Evolutionary conservation across 2,888 invertebrate genomes (phyloP).

Genomic region (Machimus rusticus): DNA sequence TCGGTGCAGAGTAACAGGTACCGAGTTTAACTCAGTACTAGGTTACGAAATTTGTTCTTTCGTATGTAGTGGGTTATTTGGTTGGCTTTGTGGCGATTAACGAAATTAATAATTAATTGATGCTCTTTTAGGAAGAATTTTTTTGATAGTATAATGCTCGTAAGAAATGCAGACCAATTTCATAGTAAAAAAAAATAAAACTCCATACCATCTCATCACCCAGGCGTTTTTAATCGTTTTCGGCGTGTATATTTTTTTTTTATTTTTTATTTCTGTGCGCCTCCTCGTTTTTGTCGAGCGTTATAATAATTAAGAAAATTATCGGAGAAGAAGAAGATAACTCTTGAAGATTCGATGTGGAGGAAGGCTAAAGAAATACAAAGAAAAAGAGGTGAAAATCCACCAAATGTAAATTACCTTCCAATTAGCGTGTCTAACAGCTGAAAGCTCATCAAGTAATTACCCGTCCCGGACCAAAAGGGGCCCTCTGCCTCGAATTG

Average conservation of each 20-base stretch:
- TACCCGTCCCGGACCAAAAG: conserved; percentile 2
- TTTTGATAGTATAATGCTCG: background rate
- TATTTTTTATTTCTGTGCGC: background rate
- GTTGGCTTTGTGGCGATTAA: too few species aligned
- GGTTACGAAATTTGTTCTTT: too few species aligned
- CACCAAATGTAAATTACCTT: conserved; percentile 39
- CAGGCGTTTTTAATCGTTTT: background rate
- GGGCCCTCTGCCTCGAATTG: background rate
- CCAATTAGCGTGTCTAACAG: conserved; percentile 42
- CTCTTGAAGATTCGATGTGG: background rate
- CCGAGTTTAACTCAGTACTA: too few species aligned
- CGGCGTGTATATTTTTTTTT: background rate
- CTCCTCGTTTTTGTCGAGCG: background rate
- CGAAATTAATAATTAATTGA: too few species aligned
- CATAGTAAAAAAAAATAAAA: background rate
- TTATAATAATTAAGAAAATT: background rate
- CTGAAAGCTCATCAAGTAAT: conserved; percentile 43
- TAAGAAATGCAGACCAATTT: background rate
- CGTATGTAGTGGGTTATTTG: too few species aligned
- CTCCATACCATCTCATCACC: background rate
- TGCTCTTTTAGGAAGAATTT: too few species aligned
- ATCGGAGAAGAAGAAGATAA: background rate
- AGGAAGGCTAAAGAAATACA: background rate
- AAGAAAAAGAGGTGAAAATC: background rate
- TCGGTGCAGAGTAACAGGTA: too few species aligned